Evolutionary conservation across 2,888 invertebrate species (phyloP).

Genomic region (Heliconius ismenius): DNA sequence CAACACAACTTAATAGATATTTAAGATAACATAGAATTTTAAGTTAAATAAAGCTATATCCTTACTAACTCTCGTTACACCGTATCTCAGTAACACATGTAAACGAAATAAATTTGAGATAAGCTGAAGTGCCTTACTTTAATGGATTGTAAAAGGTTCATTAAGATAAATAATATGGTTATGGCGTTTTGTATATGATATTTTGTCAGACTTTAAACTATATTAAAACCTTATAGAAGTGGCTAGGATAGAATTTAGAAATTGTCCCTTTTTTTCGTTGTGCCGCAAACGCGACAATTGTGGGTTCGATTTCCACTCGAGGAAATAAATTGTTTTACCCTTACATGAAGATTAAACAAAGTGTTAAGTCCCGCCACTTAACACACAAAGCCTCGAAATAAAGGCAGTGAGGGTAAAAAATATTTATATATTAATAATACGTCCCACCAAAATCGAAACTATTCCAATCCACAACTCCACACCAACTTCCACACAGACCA

Average conservation of each 20-base stretch:
- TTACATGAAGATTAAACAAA: no score
- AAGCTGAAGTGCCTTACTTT: constrained; percentile 48
- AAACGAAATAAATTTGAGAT: constrained; percentile 54
- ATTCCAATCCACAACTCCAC: not conserved
- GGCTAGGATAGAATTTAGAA: no score
- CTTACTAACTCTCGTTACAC: not conserved
- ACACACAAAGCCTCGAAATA: no score
- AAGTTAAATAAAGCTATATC: constrained; percentile 15
- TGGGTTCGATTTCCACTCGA: no score
- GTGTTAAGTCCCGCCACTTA: no score
- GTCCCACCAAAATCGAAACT: not conserved
- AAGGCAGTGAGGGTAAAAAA: no score
- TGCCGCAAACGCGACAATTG: no score
- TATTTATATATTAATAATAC: not conserved
- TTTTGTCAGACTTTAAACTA: not conserved
- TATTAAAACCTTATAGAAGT: not conserved
- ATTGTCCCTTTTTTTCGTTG: no score
- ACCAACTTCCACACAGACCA: constrained; percentile 9
- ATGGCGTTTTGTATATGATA: constrained; percentile 1
- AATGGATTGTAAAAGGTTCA: constrained; percentile 52
- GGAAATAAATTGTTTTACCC: no score
- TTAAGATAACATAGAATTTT: not conserved
- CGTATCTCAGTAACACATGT: constrained; percentile 26
- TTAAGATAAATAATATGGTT: constrained; percentile 58
- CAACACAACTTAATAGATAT: no score